Evolutionary conservation across 2,797 vertebrate species (phyloP), one percentile per base, ranked within the genome.

Genomic region (Hozukius guyotensis): DNA sequence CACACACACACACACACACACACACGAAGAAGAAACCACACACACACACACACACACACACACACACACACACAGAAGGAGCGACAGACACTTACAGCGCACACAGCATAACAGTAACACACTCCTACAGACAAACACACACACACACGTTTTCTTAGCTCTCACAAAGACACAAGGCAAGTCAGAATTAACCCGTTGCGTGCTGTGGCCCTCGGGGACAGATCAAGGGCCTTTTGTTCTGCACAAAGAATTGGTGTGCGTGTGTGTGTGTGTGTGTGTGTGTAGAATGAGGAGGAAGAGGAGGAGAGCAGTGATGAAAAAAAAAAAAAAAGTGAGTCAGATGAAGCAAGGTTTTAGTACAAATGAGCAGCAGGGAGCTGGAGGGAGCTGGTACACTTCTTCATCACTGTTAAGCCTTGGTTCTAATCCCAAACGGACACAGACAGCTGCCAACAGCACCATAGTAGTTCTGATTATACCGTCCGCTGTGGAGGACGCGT

Each of bases 221-320:
- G 85, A 92, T 93, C 87, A 94, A 95, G 86, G 91, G 88, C 88
- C 89, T 82, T 96, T 96, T 96, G 95, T 96, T 95, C 85, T 67
- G 34, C 72, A 88, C 76, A 88, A 75, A 90, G 82, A 87, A 85
- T 46, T 81, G 6, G 13, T 81, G 78, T 89, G 76, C 36, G 75
- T 65, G 42, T 29, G 79, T 31, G 79, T 67, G 49, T 67, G 20
- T 81, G 78, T 89, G 76, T 63, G 74, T 70, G 49, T 36, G 77
- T 53, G 79, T 70, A 8, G 24, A 27, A 27, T n/a, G 10, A 77
- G 61, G 57, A 79, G 52, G 69, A 84, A 70, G 83, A 77, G 27
- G 46, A 70, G 83, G 75, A 24, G 18, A 52, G 46, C 46, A n/a
- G 7, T n/a, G 46, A 52, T 52, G 46, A 8, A 46, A 42, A 38